These are phyloP conservation scores for Dendronephthya gigantea DNA, from an alignment of 64 coral and sea anemone genomes.

Conservation along the genomic window DNA sequence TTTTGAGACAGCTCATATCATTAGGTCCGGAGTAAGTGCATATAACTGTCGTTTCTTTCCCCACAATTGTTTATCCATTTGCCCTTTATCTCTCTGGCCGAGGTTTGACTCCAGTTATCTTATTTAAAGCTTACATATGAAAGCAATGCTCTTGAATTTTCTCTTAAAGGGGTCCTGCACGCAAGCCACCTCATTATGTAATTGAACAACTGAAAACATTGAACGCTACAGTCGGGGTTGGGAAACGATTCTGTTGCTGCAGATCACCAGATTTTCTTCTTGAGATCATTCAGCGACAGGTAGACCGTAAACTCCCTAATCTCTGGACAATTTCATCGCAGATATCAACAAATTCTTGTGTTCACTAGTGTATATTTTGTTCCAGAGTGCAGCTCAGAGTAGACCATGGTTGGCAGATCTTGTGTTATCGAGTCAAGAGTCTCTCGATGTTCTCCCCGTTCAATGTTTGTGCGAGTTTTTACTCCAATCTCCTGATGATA, in stretches of 20 bases:
- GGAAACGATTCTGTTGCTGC: slow-evolving; percentile 75
- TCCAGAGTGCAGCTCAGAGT: slow-evolving; percentile 75
- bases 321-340: background rate
- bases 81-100: too few relatives aligned
- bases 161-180: slow-evolving; percentile 51
- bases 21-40: slow-evolving; percentile 85
- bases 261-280: slow-evolving; percentile 82
- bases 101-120: background rate
- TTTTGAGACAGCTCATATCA: slow-evolving; percentile 76
- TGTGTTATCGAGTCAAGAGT: slow-evolving; percentile 80
- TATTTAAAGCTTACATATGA: background rate
- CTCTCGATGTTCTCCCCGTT: slow-evolving; percentile 80
- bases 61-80: too few relatives aligned
- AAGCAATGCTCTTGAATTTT: background rate
- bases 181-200: slow-evolving; percentile 65
- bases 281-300: slow-evolving; percentile 93
- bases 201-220: slow-evolving; percentile 69
- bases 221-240: slow-evolving; percentile 62
- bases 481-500: slow-evolving; percentile 50
- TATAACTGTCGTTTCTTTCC: background rate
- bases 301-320: too few relatives aligned
- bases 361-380: too few relatives aligned
- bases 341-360: too few relatives aligned
- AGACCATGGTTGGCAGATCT: slow-evolving; percentile 94
- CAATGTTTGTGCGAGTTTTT: slow-evolving; percentile 96